Evolutionary conservation across 2,888 invertebrate genomes (phyloP), one percentile per base, ranked within the genome.

Genomic region (Melanchra persicariae): DNA sequence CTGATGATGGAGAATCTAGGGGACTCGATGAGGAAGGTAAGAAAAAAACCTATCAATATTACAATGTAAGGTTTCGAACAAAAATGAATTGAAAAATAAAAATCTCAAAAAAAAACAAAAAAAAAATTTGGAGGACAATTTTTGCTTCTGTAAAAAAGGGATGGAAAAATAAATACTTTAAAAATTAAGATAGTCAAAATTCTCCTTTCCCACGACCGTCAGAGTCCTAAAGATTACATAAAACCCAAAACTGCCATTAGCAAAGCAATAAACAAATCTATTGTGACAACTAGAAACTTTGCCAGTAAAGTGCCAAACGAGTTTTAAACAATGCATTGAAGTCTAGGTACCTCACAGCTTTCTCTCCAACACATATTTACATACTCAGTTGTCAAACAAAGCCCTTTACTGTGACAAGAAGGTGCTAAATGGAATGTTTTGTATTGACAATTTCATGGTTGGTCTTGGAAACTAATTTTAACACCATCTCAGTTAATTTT

Each of bases 1-100:
- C 90, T 70, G 93, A 93, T 71, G 93, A 93, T 15, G 87, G 84
- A 47, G 94, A 94, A 73, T 93, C 94, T 1, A 89, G 94, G 68
- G 91, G 88, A 58, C 88, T 95, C n/a, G 96, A 96, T 79, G 95
- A 94, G 77, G 96, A 96, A 95, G 94, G 96, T 95, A 86, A 88
- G 73, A 76, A 61, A 1, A 62, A 47, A 47, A n/a, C 1, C 2
- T 9, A 51, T 37, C 8, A 8, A 19, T 45, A 51, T 51, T 74
- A 8, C 19, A 37, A 66, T 37, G 9, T 72, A 2, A 74, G 66
- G 19, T n/a, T 74, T 45, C 51, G 0, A 45, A 67, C 1, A 24
- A 58, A 65, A 57, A 51, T 19, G 58, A 37, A 26, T 37, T 49
- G 19, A 55, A 34, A 7, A 37, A 30, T 1, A 30, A 19, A 34